Evolutionary conservation across 2,113 vertebrate genomes (phyloP), one percentile per base, ranked within the genome.

Genomic region (Ammospiza caudacuta): DNA sequence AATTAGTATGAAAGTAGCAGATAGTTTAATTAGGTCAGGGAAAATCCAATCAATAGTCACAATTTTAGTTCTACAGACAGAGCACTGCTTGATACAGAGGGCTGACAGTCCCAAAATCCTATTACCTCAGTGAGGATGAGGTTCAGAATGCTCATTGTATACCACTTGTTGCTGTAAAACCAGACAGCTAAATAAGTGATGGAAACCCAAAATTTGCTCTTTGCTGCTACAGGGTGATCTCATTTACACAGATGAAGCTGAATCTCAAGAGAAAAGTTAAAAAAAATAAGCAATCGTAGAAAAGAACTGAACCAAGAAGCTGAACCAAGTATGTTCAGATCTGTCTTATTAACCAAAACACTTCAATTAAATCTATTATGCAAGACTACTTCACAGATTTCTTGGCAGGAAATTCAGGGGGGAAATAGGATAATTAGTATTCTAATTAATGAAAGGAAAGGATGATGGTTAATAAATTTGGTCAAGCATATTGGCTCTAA

Each of bases 301-400:
- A 78, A 92, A 92, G 39, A 92, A 76, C 76, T 84, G 57, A 91
- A 92, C 15, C 18, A 84, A 87, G 55, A 58, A 89, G 61, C 8
- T 78, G 68, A 94, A 46, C 15, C n/a, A 82, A 47, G 20, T 83
- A 81, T 28, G 69, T 94, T 87, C 73, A 81, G 47, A 81, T 84
- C 57, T 70, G 37, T 72, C 68, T 79, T 89, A 89, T 5, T 89
- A 96, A 90, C 66, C 47, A 67, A 70, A 89, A 70, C n/a, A 84
- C 58, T 93, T 91, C 81, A 83, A 66, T 85, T 85, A 76, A 74
- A 70, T 68, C 54, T 92, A 52, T 54, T 84, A 76, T 76, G 83
- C 88, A 89, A 92, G 89, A 94, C 39, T 66, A 90, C 83, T 85
- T 82, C 83, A 75, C 70, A 84, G 59, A 91, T 72, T 77, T 78